Evolutionary conservation across 2,888 invertebrate genomes (phyloP).

Genomic region (Zygogramma bicolorata): DNA sequence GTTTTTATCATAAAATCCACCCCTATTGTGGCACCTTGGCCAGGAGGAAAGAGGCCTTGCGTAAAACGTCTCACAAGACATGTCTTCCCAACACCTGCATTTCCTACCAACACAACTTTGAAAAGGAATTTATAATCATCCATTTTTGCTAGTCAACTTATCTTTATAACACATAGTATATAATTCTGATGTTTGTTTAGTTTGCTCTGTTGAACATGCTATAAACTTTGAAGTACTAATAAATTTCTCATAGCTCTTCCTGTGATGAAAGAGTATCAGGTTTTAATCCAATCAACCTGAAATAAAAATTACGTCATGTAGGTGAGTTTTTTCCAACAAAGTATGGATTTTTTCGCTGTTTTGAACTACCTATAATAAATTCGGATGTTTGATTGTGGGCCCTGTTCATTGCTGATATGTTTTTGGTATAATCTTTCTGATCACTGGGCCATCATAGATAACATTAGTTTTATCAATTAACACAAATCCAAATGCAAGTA

Average conservation of each 20-base stretch:
- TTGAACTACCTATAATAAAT: not conserved
- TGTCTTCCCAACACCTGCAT: slow-evolving; percentile 98
- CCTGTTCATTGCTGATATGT: slow-evolving; percentile 9
- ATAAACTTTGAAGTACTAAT: not conserved
- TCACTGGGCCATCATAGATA: not conserved
- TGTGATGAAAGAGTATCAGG: slow-evolving; percentile 25
- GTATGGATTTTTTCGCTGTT: not conserved
- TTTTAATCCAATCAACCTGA: slow-evolving; percentile 19
- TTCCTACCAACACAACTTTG: slow-evolving; percentile 98
- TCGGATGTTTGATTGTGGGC: not conserved
- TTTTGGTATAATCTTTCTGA: not conserved
- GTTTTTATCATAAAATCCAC: slow-evolving; percentile 99
- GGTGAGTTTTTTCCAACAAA: slow-evolving; percentile 15
- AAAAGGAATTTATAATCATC: slow-evolving; percentile 99
- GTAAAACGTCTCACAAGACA: slow-evolving; percentile 97
- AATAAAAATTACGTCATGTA: slow-evolving; percentile 39
- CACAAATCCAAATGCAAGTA: no score
- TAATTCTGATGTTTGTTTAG: not conserved
- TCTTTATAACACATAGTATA: slow-evolving; percentile 13
- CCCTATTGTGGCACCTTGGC: slow-evolving; percentile 98
- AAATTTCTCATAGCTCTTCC: slow-evolving; percentile 22
- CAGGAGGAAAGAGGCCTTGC: slow-evolving; percentile 97
- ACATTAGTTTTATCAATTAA: not conserved
- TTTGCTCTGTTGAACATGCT: slow-evolving; percentile 1
- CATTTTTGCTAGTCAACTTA: slow-evolving; percentile 72